Percentiles rank a stretch among this genome's conserved stretches.
Evolutionary conservation across 2,888 invertebrate genomes (phyloP).

Genomic region (Amaurobius ferox): DNA sequence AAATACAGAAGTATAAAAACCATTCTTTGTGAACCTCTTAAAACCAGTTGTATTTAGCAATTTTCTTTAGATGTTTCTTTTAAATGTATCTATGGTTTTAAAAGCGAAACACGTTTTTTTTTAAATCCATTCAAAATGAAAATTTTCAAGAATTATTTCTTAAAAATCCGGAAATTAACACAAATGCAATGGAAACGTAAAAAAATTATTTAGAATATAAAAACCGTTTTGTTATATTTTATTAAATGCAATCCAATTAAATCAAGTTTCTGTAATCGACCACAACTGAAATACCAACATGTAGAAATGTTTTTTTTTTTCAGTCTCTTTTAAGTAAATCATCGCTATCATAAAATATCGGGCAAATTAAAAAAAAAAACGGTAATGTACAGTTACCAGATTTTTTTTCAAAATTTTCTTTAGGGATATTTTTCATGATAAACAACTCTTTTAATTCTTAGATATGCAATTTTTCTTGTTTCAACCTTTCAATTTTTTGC

Average conservation of each 20-base stretch:
- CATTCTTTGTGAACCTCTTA: too few relatives aligned
- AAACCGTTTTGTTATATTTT: not conserved
- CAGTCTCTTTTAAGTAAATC: slow-evolving; percentile 1
- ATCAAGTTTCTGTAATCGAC: slow-evolving; percentile 4
- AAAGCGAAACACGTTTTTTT: too few relatives aligned
- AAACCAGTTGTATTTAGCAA: too few relatives aligned
- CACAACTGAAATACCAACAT: slow-evolving; percentile 31
- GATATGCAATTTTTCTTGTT: slow-evolving; percentile 18
- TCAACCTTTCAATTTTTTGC: slow-evolving; percentile 19
- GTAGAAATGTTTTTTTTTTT: too few relatives aligned
- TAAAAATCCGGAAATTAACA: too few relatives aligned
- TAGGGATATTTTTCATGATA: slow-evolving; percentile 41
- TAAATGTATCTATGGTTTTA: too few relatives aligned
- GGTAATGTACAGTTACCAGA: slow-evolving; percentile 22
- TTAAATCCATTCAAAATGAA: too few relatives aligned
- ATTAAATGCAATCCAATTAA: slow-evolving; percentile 10
- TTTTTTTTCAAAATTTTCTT: slow-evolving; percentile 41
- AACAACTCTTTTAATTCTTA: slow-evolving; percentile 52
- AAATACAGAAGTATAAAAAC: too few relatives aligned
- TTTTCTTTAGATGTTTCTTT: too few relatives aligned
- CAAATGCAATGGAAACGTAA: not conserved
- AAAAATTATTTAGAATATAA: not conserved
- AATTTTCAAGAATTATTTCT: too few relatives aligned
- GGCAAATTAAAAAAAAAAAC: slow-evolving; percentile 24
- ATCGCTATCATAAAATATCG: slow-evolving; percentile 26